Conservation (phyloP, 2,888 invertebrate species). For the Lasiommata megera region DNA sequence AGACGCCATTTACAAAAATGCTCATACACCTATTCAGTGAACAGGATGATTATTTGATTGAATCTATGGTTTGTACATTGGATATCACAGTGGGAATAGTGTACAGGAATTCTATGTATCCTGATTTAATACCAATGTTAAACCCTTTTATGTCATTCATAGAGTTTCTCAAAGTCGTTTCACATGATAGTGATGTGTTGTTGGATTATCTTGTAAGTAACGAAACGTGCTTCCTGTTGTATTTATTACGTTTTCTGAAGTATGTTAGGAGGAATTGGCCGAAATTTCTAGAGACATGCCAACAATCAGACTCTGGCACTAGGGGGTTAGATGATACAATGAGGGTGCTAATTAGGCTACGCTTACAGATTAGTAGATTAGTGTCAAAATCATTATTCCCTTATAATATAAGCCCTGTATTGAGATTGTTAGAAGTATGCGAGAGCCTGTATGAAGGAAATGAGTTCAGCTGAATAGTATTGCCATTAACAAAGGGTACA, state of each 20-base stretch:
- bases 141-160: constrained; percentile 94
- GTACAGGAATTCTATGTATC: constrained; percentile 89
- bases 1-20: constrained; percentile 93
- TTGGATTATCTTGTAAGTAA: constrained; percentile 93
- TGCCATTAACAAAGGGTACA: constrained; percentile 17
- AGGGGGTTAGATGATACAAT: constrained; percentile 89
- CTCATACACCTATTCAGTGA: constrained; percentile 93
- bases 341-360: constrained; percentile 89
- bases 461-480: constrained; percentile 84
- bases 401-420: constrained; percentile 94
- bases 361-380: constrained; percentile 90
- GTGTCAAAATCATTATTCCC: constrained; percentile 92
- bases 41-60: constrained; percentile 94
- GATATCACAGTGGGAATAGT: constrained; percentile 94
- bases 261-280: constrained; percentile 92
- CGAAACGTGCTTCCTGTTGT: constrained; percentile 94
- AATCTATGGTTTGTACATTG: constrained; percentile 94
- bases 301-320: constrained; percentile 79
- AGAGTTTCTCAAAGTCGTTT: constrained; percentile 91
- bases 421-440: constrained; percentile 90
- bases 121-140: constrained; percentile 89
- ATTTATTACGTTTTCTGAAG: constrained; percentile 91
- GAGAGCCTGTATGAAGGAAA: constrained; percentile 93
- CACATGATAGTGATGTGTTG: constrained; percentile 89
- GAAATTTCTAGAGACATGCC: constrained; percentile 90